Conservation (phyloP, 2,888 invertebrate species). For the Balanococcus diminutus region DNA sequence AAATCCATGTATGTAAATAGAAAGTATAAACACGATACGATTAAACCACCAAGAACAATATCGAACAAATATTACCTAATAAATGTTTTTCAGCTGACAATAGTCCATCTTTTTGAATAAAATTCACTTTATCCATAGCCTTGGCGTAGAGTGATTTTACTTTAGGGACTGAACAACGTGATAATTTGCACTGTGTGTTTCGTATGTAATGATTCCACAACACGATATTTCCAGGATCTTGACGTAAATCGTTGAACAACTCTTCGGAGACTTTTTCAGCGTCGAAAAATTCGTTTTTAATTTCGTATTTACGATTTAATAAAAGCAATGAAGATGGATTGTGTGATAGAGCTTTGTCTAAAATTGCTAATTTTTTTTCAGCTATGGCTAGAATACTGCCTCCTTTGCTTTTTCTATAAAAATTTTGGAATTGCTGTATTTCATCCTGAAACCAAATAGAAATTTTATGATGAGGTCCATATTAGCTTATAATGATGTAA, state of each 20-base stretch:
- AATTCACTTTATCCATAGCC: conserved; percentile 47
- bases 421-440: conserved; percentile 63
- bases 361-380: conserved; percentile 69
- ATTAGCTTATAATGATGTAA: not conserved
- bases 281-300: conserved; percentile 66
- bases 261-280: conserved; percentile 63
- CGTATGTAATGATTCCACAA: conserved; percentile 44
- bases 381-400: conserved; percentile 61
- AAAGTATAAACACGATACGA: too few species aligned
- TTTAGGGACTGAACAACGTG: conserved; percentile 45
- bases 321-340: conserved; percentile 67
- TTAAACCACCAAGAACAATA: not conserved
- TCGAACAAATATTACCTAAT: not conserved
- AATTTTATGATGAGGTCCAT: conserved; percentile 12
- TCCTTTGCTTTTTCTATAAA: conserved; percentile 62
- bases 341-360: conserved; percentile 68
- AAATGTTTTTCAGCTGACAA: conserved; percentile 25
- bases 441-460: conserved; percentile 60
- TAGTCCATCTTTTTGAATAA: conserved; percentile 47
- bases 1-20: not conserved
- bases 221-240: conserved; percentile 38
- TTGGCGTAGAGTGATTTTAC: conserved; percentile 33
- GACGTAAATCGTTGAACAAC: conserved; percentile 15
- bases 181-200: conserved; percentile 16
- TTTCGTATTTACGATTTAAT: conserved; percentile 64